Evolutionary conservation across 2,797 vertebrate species (phyloP), one percentile per base, ranked within the genome.

Genomic region (Falco rusticolus): DNA sequence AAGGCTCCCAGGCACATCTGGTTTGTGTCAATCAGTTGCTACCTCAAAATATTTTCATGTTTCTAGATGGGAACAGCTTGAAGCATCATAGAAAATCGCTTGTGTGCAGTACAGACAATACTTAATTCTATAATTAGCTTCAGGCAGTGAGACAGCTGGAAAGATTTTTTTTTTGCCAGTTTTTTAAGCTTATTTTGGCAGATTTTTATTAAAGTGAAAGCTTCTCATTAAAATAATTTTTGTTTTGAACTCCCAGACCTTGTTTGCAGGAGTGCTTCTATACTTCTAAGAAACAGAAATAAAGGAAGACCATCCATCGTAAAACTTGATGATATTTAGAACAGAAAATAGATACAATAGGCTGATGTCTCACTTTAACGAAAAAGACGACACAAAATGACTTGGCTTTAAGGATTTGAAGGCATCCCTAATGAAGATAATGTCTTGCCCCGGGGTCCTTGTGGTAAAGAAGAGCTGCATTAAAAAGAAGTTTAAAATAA

Each of bases 61-160:
- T 96, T 90, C 91, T 89, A 89, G 69, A 91, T 75, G 45, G 90
- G 25, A 93, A 63, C 64, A 93, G 66, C 77, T 91, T 93, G 92
- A 97, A 84, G 33, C 80, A 48, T 95, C 82, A 85, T 26, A 93
- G 76, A 88, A 91, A 90, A 93, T 93, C 13, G 11, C 51, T 91
- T 54, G 61, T 90, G 69, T 83, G 81, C 79, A 39, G 2, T 80
- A 50, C 63, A 91, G 65, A 84, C 94, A 96, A 71, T 86, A 88
- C 39, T 95, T 88, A 91, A 91, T 95, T 93, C 82, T 94, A 64
- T 89, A 96, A 97, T 84, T 94, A 97, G 41, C 69, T 88, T 84
- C 77, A 92, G 84, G 93, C 89, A 79, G 59, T 88, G 76, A 94
- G 26, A 66, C 39, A 86, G 47, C 14, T 90, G 71, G 77, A 71